Evolutionary conservation across 2,888 invertebrate species (phyloP).

Genomic region (Ferdinandea cuprea): DNA sequence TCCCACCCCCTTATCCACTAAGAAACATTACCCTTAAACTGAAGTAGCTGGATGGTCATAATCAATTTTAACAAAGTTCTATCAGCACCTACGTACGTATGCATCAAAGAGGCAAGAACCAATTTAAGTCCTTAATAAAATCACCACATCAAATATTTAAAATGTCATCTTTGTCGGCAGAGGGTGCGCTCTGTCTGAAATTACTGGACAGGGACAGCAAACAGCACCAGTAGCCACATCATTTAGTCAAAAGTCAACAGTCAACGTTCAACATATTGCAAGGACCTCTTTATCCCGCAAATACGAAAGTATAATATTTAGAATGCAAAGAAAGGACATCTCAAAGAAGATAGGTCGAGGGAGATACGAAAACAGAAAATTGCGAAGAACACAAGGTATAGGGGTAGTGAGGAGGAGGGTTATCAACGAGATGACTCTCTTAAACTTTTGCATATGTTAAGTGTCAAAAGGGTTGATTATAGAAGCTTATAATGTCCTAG

Average conservation of each 20-base stretch:
- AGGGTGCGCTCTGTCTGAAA: slow-evolving; percentile 47
- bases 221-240: slow-evolving; percentile 60
- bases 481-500: slow-evolving; percentile 52
- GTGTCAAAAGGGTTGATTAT: slow-evolving; percentile 63
- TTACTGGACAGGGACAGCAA: slow-evolving; percentile 60
- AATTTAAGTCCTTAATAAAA: slow-evolving; percentile 72
- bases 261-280: slow-evolving; percentile 64
- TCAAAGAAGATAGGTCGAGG: not conserved
- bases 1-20: not conserved
- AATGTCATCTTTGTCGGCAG: slow-evolving; percentile 68
- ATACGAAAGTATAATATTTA: slow-evolving; percentile 67
- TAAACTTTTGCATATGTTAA: slow-evolving; percentile 47
- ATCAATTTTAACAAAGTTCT: slow-evolving; percentile 71
- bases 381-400: not conserved
- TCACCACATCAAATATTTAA: slow-evolving; percentile 74
- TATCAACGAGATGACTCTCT: slow-evolving; percentile 27
- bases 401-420: not conserved
- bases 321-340: slow-evolving; percentile 50
- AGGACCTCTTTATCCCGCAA: slow-evolving; percentile 64
- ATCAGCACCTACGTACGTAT: slow-evolving; percentile 60
- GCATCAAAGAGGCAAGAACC: slow-evolving; percentile 56
- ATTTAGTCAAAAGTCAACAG: slow-evolving; percentile 74
- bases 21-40: slow-evolving; percentile 46
- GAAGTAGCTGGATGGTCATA: slow-evolving; percentile 66
- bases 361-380: not conserved